A percentile compares a stretch with the other conserved stretches of the same genome.
Conservation (phyloP, 2,113 vertebrate genomes). For the Phyllostomus hastatus region DNA sequence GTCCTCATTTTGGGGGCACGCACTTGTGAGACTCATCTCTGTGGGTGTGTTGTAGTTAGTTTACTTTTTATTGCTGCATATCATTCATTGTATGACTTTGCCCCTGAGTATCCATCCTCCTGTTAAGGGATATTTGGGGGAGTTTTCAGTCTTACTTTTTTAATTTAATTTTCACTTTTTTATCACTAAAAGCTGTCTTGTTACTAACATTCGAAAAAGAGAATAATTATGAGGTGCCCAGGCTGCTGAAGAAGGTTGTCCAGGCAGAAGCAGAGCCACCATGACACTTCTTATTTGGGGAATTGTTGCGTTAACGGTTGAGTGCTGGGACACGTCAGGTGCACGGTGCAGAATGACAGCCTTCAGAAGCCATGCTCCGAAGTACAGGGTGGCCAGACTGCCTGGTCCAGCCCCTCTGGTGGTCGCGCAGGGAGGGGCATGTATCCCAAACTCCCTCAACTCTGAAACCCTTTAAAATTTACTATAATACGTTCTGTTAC, state of each 20-base stretch:
- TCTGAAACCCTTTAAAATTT: neutral
- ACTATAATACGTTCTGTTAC: too few relatives aligned
- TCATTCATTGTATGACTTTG: neutral
- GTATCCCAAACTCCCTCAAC: neutral
- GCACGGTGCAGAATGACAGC: neutral
- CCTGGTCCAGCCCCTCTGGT: neutral
- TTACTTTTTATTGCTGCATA: neutral
- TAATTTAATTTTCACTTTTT: conserved; percentile 11
- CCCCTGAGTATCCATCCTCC: neutral
- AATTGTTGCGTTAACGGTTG: neutral
- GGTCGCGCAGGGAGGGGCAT: neutral
- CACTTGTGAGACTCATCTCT: neutral
- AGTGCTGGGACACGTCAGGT: neutral
- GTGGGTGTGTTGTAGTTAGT: neutral
- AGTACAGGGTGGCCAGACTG: neutral
- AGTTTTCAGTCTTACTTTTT: conserved; percentile 9
- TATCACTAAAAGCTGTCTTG: neutral
- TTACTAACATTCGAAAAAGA: neutral
- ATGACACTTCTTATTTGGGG: neutral
- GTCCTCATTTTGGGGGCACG: neutral
- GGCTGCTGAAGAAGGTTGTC: neutral
- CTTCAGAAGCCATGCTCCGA: neutral
- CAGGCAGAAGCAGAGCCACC: neutral
- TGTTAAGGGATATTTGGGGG: neutral
- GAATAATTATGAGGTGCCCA: too few relatives aligned